A percentile compares a stretch with the other conserved stretches of the same genome.
Conservation (phyloP, 2,888 invertebrate genomes). For the Aleiodes alternator region DNA sequence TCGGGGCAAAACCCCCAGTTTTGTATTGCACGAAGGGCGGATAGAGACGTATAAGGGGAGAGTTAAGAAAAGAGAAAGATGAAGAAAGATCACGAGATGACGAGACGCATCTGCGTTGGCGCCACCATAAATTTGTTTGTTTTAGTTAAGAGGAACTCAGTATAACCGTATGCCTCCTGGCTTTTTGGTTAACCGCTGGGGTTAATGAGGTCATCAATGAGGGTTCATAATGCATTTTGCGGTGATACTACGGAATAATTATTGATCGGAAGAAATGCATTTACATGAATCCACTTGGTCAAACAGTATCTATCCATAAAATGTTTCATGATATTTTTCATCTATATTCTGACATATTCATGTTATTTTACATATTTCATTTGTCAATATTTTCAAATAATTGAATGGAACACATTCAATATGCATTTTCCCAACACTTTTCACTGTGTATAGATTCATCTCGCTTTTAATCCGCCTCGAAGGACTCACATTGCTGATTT, state of each 20-base stretch:
- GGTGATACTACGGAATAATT: neutral
- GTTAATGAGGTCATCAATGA: conserved; percentile 71
- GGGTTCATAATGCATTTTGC: conserved; percentile 56
- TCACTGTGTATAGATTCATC: conserved; percentile 47
- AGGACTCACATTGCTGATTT: neutral
- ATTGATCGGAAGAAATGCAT: conserved; percentile 25
- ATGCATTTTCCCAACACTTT: neutral
- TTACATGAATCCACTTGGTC: neutral
- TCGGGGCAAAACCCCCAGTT: conserved; percentile 59
- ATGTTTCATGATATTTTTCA: no score
- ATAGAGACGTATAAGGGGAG: conserved; percentile 16
- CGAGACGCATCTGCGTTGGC: conserved; percentile 74
- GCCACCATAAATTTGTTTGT: conserved; percentile 73
- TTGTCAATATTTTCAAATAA: no score
- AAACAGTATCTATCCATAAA: no score
- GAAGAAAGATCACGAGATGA: conserved; percentile 61
- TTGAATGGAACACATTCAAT: neutral
- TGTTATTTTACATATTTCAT: neutral
- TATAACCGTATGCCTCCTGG: conserved; percentile 30
- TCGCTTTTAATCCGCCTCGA: conserved; percentile 52
- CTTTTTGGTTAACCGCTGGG: conserved; percentile 52
- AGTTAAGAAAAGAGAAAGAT: conserved; percentile 33
- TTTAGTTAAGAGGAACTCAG: conserved; percentile 64
- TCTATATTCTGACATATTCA: neutral
- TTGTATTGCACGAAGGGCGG: conserved; percentile 15